Percentiles rank a stretch among this genome's conserved stretches.
These are phyloP conservation scores for Muntiacus reevesi DNA, from an alignment of 2,113 vertebrate genomes.

Conservation along the genomic window DNA sequence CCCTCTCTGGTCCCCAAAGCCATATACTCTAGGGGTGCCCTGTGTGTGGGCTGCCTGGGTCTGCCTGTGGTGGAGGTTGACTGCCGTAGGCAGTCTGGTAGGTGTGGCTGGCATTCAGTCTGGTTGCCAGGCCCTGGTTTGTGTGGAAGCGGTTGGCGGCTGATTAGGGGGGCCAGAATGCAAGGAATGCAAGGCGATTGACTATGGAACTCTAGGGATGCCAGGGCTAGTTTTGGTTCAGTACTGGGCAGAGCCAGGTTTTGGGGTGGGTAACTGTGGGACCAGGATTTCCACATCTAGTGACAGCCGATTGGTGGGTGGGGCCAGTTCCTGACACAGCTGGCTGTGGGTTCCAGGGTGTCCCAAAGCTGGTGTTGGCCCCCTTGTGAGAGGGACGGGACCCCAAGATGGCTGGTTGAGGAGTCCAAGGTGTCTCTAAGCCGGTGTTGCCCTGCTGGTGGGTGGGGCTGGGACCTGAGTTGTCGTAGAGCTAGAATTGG, in stretches of 20 bases:
- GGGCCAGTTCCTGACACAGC: not conserved
- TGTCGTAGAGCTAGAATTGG: not conserved
- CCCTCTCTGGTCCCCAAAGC: not conserved
- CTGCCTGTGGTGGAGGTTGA: not conserved
- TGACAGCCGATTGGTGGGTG: not conserved
- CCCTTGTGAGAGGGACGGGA: not conserved
- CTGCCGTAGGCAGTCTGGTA: not conserved
- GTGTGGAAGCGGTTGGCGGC: not conserved
- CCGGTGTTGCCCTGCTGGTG: not conserved
- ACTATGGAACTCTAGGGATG: not conserved
- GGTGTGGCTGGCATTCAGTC: not conserved
- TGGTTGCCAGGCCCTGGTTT: not conserved
- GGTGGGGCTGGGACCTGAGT: not conserved
- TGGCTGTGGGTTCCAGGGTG: not conserved
- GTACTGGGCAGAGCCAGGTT: not conserved
- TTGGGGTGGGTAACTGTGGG: not conserved
- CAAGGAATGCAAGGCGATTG: not conserved
- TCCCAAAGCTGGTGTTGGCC: not conserved
- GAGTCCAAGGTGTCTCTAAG: not conserved
- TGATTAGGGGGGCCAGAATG: no score
- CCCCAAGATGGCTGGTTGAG: not conserved
- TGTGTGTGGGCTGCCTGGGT: not conserved
- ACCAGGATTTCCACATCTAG: not conserved
- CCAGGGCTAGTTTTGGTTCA: not conserved
- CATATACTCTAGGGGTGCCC: not conserved